phyloP scores from a whole-genome alignment of 2,888 invertebrate genomes.

The Thyatira batis region DNA sequence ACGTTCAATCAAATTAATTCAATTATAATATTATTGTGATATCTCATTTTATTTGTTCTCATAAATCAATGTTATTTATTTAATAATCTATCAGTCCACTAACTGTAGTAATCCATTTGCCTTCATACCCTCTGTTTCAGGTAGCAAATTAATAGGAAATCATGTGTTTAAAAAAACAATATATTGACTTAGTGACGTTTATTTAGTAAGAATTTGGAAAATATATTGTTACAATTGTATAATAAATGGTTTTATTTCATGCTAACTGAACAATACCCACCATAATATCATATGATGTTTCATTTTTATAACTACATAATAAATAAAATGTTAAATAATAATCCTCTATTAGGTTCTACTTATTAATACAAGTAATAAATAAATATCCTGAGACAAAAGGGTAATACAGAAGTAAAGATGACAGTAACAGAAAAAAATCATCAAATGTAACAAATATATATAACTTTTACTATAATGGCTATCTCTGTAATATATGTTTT shows the following conservation, averaged over 20 bases:
- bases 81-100: not conserved
- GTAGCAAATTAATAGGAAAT: not conserved
- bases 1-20: no score
- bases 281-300: no score
- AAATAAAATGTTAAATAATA: no score
- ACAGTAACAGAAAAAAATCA: no score
- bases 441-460: no score
- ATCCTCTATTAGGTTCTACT: no score
- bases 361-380: no score
- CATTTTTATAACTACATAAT: no score
- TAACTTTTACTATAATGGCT: no score
- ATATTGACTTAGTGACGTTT: not conserved
- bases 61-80: constrained; percentile 1
- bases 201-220: constrained; percentile 2
- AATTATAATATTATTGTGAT: not conserved
- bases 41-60: not conserved
- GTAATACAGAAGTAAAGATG: no score
- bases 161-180: not conserved
- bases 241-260: not conserved
- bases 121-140: not conserved
- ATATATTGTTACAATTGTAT: not conserved
- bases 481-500: no score
- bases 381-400: no score
- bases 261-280: not conserved
- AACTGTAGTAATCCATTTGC: not conserved